phyloP scores from a whole-genome alignment of 2,113 vertebrate species.

The Pomatostomus ruficeps region DNA sequence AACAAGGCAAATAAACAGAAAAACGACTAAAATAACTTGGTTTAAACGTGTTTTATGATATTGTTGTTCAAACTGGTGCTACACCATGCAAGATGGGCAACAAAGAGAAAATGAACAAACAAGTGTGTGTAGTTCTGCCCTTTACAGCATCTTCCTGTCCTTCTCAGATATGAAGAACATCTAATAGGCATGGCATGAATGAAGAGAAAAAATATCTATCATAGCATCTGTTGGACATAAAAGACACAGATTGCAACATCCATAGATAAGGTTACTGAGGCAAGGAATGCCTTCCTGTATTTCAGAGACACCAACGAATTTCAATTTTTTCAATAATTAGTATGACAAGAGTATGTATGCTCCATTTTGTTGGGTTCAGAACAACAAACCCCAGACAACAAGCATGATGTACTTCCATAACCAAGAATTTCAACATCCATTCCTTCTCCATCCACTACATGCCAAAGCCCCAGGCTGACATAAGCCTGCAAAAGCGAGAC shows the following conservation, averaged over 20 bases:
- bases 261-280: not conserved
- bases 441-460: not conserved
- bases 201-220: not conserved
- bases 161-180: not conserved
- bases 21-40: not conserved
- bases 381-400: not conserved
- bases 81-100: not conserved
- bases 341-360: not conserved
- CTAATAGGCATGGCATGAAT: not conserved
- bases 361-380: not conserved
- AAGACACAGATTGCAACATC: not conserved
- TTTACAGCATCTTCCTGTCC: not conserved
- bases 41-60: not conserved
- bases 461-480: not conserved
- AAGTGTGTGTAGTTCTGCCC: not conserved
- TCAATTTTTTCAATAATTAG: not conserved
- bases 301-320: accelerated
- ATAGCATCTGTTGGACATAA: not conserved
- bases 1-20: not conserved
- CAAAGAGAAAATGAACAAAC: not conserved
- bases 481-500: not conserved
- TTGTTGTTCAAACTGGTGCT: not conserved
- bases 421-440: not conserved
- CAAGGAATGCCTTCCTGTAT: not conserved
- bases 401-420: accelerated